Evolutionary conservation across 2,113 vertebrate species (phyloP).

Genomic region (Paramormyrops kingsleyae): DNA sequence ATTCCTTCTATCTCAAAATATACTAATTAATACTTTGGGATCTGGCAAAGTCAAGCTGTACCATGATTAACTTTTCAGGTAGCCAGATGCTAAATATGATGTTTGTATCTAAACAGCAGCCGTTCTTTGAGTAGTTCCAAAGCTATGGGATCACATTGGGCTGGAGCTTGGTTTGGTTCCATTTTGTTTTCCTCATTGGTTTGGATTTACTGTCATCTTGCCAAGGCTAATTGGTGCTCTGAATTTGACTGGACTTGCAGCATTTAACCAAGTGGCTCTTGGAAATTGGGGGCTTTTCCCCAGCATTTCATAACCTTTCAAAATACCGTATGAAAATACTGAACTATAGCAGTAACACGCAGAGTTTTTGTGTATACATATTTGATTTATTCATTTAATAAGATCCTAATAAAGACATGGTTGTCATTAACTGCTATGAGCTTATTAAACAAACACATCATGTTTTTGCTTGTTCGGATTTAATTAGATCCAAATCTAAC

Average conservation of each 20-base stretch:
- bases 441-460: slow-evolving; percentile 19
- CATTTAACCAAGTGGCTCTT: background rate
- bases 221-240: background rate
- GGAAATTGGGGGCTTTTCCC: background rate
- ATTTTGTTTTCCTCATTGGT: background rate
- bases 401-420: slow-evolving; percentile 4
- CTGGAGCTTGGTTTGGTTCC: background rate
- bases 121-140: background rate
- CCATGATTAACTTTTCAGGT: background rate
- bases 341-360: background rate
- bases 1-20: background rate
- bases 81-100: background rate
- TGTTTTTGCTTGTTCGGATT: slow-evolving; percentile 27
- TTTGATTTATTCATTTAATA: slow-evolving; percentile 31
- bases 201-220: background rate
- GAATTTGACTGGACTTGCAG: background rate
- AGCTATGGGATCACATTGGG: background rate
- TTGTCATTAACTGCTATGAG: slow-evolving; percentile 13
- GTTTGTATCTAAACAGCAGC: background rate
- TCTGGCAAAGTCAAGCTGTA: background rate
- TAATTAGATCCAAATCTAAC: slow-evolving; percentile 54
- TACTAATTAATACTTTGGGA: background rate
- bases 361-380: background rate
- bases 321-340: background rate
- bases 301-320: background rate